Evolutionary conservation across 1,140 invertebrate species (phyloP), one percentile per base, ranked within the genome.

Genomic region (Brachionus asplanchnoidis): DNA sequence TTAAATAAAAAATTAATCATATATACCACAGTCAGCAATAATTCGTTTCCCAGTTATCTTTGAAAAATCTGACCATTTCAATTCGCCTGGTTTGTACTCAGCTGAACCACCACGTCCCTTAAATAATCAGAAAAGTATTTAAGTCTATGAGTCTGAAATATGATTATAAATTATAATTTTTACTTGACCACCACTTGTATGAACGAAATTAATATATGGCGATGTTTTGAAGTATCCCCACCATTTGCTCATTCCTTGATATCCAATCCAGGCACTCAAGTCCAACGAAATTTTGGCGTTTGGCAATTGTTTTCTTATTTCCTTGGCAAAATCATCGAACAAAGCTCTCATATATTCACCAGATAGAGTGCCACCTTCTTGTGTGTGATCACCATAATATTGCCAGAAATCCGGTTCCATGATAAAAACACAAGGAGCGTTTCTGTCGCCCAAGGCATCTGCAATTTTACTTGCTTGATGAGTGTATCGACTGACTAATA

Each of bases 1-100:
- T n/a, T n/a, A n/a, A n/a, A n/a, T n/a, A n/a, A n/a, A n/a, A n/a
- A n/a, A n/a, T n/a, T n/a, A n/a, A n/a, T n/a, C n/a, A 42, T 53
- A 53, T n/a, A n/a, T n/a, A 77, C 73, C 73, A 36, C 73, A 77
- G 26, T 77, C 73, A 40, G 73, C 73, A 50, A 77, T 77, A 36
- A 77, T 77, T 50, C 73, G 17, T 26, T 77, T 77, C 12, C 73
- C 73, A 77, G 73, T 77, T 17, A 77, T 77, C 26, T 9, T 50
- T 26, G 40, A 26, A 26, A 77, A 44, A 3, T 28, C 20, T 17
- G 40, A 23, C 73, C 73, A 77, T 36, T 28, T 36, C 17, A n/a
- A n/a, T n/a, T n/a, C n/a, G n/a, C n/a, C n/a, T n/a, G n/a, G n/a
- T n/a, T n/a, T n/a, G n/a, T n/a, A 77, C 8, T 50, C 36, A 11